Percentiles rank a stretch among this genome's conserved stretches.
Evolutionary conservation across 2,113 vertebrate species (phyloP).

Genomic region (Rhinoderma darwinii): DNA sequence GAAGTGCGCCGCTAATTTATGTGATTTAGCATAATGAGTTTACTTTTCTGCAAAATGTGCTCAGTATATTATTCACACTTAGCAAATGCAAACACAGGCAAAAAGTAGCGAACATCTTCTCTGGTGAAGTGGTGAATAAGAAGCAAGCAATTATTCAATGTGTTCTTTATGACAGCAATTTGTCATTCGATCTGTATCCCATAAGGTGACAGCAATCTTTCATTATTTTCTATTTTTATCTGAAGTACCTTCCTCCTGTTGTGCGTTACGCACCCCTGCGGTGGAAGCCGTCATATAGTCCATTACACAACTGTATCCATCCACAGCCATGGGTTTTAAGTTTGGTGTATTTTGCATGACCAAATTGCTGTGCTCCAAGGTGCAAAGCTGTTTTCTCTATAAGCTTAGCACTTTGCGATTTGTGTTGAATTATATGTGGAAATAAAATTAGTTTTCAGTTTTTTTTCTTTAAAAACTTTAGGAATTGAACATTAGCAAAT

Average conservation of each 20-base stretch:
- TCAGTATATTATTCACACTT: slow-evolving; percentile 30
- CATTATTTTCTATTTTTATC: slow-evolving; percentile 45
- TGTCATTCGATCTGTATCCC: neutral
- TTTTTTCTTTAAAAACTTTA: neutral
- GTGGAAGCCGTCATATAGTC: slow-evolving; percentile 37
- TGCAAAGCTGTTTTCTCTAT: neutral
- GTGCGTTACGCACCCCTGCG: slow-evolving; percentile 45
- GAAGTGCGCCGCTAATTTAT: neutral
- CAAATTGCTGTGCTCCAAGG: neutral
- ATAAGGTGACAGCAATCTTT: slow-evolving; percentile 38
- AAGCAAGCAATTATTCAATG: slow-evolving; percentile 50
- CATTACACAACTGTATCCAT: slow-evolving; percentile 9
- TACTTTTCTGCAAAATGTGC: neutral
- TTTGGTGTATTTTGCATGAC: neutral
- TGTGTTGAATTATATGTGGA: neutral
- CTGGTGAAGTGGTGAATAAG: slow-evolving; percentile 12
- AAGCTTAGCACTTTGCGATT: neutral
- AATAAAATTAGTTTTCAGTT: neutral
- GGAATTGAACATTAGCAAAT: neutral
- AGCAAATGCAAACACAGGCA: slow-evolving; percentile 19
- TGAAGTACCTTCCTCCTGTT: slow-evolving; percentile 45
- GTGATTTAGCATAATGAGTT: neutral
- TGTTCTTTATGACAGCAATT: slow-evolving; percentile 13
- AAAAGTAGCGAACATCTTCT: neutral
- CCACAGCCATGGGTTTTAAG: neutral